Conservation (phyloP, 2,113 vertebrate species). For the Mus spicilegus region DNA sequence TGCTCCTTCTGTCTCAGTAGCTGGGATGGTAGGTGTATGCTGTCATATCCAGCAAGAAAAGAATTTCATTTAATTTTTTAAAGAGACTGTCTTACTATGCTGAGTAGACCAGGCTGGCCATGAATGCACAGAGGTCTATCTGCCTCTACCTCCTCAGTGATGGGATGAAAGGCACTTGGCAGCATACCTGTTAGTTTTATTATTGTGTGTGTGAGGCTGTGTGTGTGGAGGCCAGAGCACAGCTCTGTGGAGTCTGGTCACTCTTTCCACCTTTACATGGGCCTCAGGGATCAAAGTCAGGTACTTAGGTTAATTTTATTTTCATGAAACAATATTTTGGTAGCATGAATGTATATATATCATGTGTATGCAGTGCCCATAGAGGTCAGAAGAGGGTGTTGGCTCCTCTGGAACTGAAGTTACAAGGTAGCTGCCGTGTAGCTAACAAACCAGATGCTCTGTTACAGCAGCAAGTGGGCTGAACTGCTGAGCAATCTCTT, state of each 20-base stretch:
- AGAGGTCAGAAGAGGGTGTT: not conserved
- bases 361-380: not conserved
- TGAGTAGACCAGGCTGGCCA: not conserved
- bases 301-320: not conserved
- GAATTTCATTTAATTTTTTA: not conserved
- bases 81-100: not conserved
- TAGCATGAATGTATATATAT: not conserved
- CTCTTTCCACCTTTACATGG: not conserved
- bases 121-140: not conserved
- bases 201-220: not conserved
- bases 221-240: not conserved
- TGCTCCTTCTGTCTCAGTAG: not conserved
- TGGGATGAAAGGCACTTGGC: not conserved
- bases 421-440: not conserved
- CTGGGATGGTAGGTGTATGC: not conserved
- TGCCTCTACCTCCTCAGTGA: not conserved
- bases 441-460: not conserved
- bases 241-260: not conserved
- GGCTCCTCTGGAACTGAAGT: not conserved
- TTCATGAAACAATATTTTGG: not conserved
- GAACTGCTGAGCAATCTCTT: not conserved
- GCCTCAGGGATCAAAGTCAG: not conserved
- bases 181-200: not conserved
- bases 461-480: not conserved
- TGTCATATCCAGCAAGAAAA: not conserved